Evolutionary conservation across 1,140 invertebrate genomes (phyloP).

Genomic region (Rhagoletis zephyria): DNA sequence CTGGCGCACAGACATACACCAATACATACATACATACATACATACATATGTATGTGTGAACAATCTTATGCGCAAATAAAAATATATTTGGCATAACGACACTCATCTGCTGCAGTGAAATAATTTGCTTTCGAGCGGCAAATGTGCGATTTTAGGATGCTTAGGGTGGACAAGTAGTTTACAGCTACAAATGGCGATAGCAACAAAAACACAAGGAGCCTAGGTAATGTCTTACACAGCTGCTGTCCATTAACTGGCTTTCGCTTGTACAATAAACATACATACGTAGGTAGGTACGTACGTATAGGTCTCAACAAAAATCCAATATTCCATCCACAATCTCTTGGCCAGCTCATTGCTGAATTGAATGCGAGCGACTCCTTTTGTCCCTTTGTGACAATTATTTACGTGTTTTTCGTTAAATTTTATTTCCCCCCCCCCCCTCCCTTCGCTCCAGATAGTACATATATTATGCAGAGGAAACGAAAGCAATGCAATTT

Average conservation of each 20-base stretch:
- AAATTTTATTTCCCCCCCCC: neutral
- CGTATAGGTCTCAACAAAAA: neutral
- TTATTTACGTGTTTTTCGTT: slow-evolving; percentile 49
- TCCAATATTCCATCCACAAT: neutral
- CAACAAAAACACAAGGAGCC: neutral
- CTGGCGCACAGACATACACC: neutral
- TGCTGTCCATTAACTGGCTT: neutral
- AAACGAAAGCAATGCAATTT: neutral
- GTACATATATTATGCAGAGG: neutral
- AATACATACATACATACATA: neutral
- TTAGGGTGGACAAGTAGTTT: neutral
- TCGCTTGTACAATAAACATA: no score
- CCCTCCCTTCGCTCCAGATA: neutral
- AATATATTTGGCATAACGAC: neutral
- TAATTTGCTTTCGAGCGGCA: neutral
- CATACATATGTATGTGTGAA: neutral
- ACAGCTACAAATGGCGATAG: slow-evolving; percentile 1
- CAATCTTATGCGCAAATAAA: neutral
- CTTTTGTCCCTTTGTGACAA: slow-evolving; percentile 29
- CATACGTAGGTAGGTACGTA: no score
- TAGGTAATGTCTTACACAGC: slow-evolving; percentile 18
- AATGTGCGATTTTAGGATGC: neutral
- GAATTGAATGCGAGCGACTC: no score
- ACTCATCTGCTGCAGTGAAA: slow-evolving; percentile 10
- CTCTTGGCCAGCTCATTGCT: neutral